Evolutionary conservation across 2,113 vertebrate genomes (phyloP).

Genomic region (Arenaria interpres): DNA sequence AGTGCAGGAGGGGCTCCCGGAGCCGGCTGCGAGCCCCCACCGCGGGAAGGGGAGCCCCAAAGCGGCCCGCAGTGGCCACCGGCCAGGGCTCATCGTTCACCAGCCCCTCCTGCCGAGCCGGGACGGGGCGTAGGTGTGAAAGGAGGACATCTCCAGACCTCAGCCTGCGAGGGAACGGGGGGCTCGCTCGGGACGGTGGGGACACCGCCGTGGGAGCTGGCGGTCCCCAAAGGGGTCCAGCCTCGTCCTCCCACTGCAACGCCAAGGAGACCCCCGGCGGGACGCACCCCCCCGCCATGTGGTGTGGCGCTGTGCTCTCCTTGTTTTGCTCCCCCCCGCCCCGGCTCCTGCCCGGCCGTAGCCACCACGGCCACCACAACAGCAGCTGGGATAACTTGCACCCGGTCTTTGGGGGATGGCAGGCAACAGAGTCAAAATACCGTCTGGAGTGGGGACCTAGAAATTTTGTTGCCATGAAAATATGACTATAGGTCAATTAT

Average conservation of each 20-base stretch:
- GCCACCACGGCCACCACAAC: too few species aligned
- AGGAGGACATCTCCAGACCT: neutral
- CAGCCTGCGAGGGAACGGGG: neutral
- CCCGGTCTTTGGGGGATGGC: too few species aligned
- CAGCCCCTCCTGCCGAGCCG: neutral
- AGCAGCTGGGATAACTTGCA: too few species aligned
- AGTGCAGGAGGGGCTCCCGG: neutral
- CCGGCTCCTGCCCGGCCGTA: too few species aligned
- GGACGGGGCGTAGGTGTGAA: fast-evolving
- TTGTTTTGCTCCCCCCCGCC: too few species aligned
- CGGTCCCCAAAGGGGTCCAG: neutral
- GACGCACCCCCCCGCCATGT: fast-evolving
- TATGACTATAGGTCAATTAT: too few species aligned
- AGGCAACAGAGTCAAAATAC: too few species aligned
- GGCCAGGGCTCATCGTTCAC: fast-evolving
- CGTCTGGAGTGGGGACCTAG: too few species aligned
- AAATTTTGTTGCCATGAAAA: too few species aligned
- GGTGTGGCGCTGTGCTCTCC: too few species aligned
- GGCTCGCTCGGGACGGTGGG: fast-evolving
- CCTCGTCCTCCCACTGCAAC: too few species aligned
- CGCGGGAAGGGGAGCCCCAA: fast-evolving
- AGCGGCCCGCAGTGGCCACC: fast-evolving
- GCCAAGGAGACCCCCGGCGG: neutral
- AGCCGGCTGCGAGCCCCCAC: fast-evolving
- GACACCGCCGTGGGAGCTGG: neutral